Base-by-base conservation (phyloP, 2,888 invertebrate species). In the Seira ritae region DNA sequence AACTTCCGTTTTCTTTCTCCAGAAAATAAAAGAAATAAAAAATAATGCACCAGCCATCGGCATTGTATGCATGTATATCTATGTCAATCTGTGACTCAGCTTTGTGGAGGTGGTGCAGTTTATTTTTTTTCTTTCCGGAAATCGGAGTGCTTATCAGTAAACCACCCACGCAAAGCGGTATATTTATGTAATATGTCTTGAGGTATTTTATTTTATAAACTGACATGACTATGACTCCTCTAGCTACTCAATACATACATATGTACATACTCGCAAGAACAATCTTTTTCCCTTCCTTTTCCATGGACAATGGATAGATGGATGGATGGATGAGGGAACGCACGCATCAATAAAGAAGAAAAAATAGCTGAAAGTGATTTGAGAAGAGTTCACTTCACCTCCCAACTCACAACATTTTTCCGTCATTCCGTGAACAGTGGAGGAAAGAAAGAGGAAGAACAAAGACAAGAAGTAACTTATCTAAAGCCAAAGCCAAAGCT, bases 351-450 rank as follows among this genome's bases (percentile, higher is more conserved):
- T 78, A 70, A 79, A 79, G 67, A 60, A 71, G 71, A 79, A 79
- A n/a, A n/a, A n/a, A n/a, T n/a, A n/a, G n/a, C 42, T 79, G 79
- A 79, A 79, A 79, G 70, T 71, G 70, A 71, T 70, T 71, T 78
- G 65, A 67, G 74, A 67, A 23, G 55, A 65, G 65, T 17, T 67
- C 70, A 42, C 10, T 31, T 31, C 8, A 31, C 8, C 31, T 31
- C 31, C 2, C 31, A 31, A 31, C 31, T n/a, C n/a, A n/a, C n/a
- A n/a, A 31, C 8, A 31, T 31, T 31, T 8, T 31, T 31, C n/a
- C n/a, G n/a, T n/a, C n/a, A n/a, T n/a, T n/a, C n/a, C n/a, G n/a
- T n/a, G n/a, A n/a, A n/a, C n/a, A n/a, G n/a, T n/a, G n/a, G n/a
- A n/a, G n/a, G n/a, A n/a, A n/a, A n/a, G n/a, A n/a, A 42, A 42